Conservation (phyloP, 2,797 vertebrate species). For the Pagetopsis macropterus region DNA sequence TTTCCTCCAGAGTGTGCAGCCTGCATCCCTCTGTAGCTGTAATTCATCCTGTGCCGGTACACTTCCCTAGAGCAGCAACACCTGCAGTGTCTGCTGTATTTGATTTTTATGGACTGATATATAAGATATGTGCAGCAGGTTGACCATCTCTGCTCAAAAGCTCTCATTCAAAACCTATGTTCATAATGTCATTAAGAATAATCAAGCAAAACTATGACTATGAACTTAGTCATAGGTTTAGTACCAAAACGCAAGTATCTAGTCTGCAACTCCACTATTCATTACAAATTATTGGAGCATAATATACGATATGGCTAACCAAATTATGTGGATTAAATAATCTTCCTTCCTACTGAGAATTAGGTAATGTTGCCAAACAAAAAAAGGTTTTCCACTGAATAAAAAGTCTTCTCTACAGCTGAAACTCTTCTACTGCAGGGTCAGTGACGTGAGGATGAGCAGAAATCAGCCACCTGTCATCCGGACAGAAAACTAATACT, state of each 20-base stretch:
- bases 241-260: neutral
- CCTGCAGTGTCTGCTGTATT: constrained; percentile 3
- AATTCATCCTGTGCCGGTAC: constrained; percentile 13
- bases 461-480: constrained; percentile 3
- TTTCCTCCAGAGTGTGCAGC: constrained; percentile 14
- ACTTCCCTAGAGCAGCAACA: constrained; percentile 24
- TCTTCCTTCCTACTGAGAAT: neutral
- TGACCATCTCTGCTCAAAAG: neutral
- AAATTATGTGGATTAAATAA: neutral
- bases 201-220: neutral
- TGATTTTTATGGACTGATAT: constrained; percentile 10
- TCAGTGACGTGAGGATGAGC: neutral
- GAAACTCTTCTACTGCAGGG: constrained; percentile 4
- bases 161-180: neutral
- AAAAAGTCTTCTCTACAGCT: neutral
- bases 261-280: neutral
- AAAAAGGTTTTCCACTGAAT: neutral
- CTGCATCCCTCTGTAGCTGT: constrained; percentile 11
- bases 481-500: constrained; percentile 24
- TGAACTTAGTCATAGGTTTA: neutral
- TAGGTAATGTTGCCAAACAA: neutral
- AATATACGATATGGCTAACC: neutral
- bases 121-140: constrained; percentile 6
- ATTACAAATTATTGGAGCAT: neutral
- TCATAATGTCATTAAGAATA: neutral